Percentiles rank a stretch among this genome's conserved stretches.
phyloP scores from a whole-genome alignment of 1,140 invertebrate species.

The Sogatella furcifera region DNA sequence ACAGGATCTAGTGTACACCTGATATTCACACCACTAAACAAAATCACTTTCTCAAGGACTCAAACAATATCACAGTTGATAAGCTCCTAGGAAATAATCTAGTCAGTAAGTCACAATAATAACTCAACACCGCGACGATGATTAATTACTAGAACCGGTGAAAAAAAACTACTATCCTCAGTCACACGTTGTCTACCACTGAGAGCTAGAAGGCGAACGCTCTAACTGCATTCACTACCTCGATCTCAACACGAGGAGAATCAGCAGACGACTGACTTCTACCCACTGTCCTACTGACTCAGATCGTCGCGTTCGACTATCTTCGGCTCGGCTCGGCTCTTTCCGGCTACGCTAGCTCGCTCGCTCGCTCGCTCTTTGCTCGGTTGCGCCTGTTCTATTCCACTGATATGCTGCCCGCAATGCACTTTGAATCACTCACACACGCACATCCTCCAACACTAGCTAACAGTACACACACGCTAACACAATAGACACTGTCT shows the following conservation, averaged over 20 bases:
- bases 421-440: neutral
- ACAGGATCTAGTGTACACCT: too few relatives aligned
- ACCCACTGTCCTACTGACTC: slow-evolving; percentile 23
- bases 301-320: slow-evolving; percentile 14
- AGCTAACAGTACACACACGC: neutral
- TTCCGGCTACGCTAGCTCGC: slow-evolving; percentile 3
- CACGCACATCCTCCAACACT: neutral
- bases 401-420: too few relatives aligned
- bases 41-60: too few relatives aligned
- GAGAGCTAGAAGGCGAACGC: neutral
- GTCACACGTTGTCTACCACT: neutral
- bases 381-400: too few relatives aligned
- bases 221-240: neutral
- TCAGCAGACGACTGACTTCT: slow-evolving; percentile 11
- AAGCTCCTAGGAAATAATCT: too few relatives aligned
- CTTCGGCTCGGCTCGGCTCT: slow-evolving; percentile 17
- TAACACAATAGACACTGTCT: neutral
- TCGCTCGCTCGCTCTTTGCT: too few relatives aligned
- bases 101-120: too few relatives aligned
- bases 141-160: too few relatives aligned
- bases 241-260: slow-evolving; percentile 7
- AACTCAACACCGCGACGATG: too few relatives aligned
- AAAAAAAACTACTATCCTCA: too few relatives aligned
- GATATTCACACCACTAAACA: too few relatives aligned
- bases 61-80: too few relatives aligned